Evolutionary conservation across 2,797 vertebrate genomes (phyloP), one percentile per base, ranked within the genome.

Genomic region (Gadopsis bispinosus): DNA sequence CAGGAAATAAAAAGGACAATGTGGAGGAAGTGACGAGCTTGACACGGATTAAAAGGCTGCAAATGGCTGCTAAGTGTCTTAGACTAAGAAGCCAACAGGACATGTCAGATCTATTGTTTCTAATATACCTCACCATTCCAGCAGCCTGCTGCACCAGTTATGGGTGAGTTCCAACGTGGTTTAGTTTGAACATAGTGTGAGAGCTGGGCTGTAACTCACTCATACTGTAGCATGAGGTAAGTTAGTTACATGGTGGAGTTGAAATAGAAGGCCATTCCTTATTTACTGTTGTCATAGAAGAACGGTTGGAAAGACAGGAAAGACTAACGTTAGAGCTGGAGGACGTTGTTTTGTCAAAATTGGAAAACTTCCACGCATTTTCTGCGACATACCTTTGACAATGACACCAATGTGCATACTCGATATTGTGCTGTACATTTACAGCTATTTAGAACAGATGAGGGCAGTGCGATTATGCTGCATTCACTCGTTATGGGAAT

Each of bases 1-100:
- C 19, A n/a, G 53, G 60, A 77, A 73, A 70, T 66, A 51, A 78
- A 51, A 78, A 78, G 37, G 56, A 75, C 39, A 69, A 64, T 45
- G 71, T 61, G 56, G 55, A 72, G 71, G 51, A 78, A 79, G 79
- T 33, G 19, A 80, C 22, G 10, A 68, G 64, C 31, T 19, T 45
- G 60, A 51, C 51, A 10, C 1, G 13, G 64, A 51, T 56, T 79
- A 48, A 43, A 51, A 51, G 3, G 35, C 17, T 26, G 53, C 48
- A 53, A 67, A 70, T 26, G 20, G 56, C 20, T 75, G 65, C 55
- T 9, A 69, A 65, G 71, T 39, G 45, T 70, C 33, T 61, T 1
- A 33, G 65, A n/a, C 16, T 12, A 37, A 67, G 12, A 17, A 68
- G n/a, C 62, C 19, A n/a, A 37, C 20, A 35, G 51, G 68, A 61